Evolutionary conservation across 1,140 invertebrate species (phyloP), one percentile per base, ranked within the genome.

Genomic region (Magallana gigas): DNA sequence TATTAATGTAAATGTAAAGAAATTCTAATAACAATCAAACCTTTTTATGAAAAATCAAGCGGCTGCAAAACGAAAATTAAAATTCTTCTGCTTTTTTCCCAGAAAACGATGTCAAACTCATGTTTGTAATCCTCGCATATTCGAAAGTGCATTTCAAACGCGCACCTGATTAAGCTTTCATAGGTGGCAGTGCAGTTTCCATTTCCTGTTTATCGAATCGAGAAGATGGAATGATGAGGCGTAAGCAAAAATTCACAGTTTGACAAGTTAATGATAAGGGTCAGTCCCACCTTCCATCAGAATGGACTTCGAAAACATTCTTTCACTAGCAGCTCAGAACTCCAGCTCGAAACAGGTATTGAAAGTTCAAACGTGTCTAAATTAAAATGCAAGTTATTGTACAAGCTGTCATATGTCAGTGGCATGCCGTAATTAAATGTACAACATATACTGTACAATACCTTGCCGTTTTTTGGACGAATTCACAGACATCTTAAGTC

Each of bases 241-340:
- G 23, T 76, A 76, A 76, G 23, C 68, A 76, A 23, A 36, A 76
- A 36, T 29, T 29, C 8, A 18, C 8, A 36, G 68, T 76, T 36
- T 68, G 6, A 36, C 8, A 12, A 18, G 68, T 76, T 29, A 29
- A 29, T 12, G 9, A 11, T 29, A 23, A 8, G 68, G 68, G 8
- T 29, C 7, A 76, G 14, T 18, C 23, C 23, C 23, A 29, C 14
- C 23, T 76, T 9, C 23, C 14, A 9, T 12, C 68, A 12, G 14
- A 76, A 76, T 76, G 68, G 68, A 76, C 23, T 76, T 76, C 11
- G 23, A 76, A 12, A 76, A 76, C 68, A 76, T 76, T 76, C 68
- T 76, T 23, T 83, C 81, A 57, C 16, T 57, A 57, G 81, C 81
- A 83, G 57, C 57, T 83, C 81, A 83, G 23, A 57, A 57, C 57